These are phyloP conservation scores for Panonychus citri DNA, from an alignment of 1,140 invertebrate genomes.

Conservation along the genomic window DNA sequence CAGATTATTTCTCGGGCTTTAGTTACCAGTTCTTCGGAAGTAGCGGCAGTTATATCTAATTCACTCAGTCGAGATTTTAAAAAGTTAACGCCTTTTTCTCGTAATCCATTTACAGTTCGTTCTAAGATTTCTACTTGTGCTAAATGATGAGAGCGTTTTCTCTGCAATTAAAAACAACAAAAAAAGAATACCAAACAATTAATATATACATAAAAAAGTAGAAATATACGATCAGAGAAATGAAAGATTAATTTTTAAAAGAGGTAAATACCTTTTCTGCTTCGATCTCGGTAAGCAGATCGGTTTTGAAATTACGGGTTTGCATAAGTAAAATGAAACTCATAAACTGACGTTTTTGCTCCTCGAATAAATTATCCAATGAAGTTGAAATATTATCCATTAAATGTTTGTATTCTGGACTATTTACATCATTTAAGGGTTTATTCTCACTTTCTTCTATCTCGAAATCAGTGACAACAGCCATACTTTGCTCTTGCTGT, in stretches of 20 bases:
- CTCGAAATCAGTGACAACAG: not conserved
- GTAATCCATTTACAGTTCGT: conserved; percentile 67
- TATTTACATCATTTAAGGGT: too few relatives aligned
- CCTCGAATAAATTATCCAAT: not conserved
- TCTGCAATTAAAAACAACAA: conserved; percentile 23
- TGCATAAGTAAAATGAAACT: conserved; percentile 55
- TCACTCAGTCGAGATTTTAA: conserved; percentile 72
- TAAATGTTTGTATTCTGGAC: not conserved
- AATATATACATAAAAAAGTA: too few relatives aligned
- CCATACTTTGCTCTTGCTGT: not conserved
- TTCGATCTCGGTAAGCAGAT: conserved; percentile 50
- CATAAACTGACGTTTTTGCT: conserved; percentile 46
- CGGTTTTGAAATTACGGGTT: conserved; percentile 40
- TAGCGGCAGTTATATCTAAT: conserved; percentile 56
- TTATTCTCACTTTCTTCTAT: too few relatives aligned
- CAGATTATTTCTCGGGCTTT: conserved; percentile 76
- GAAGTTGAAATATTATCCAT: not conserved
- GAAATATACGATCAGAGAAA: not conserved
- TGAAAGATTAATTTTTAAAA: not conserved
- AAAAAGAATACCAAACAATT: conserved; percentile 7
- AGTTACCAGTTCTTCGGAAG: conserved; percentile 54
- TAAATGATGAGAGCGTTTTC: conserved; percentile 39
- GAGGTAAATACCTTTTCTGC: conserved; percentile 37
- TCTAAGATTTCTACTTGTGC: conserved; percentile 52
- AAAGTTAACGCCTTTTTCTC: conserved; percentile 68